phyloP scores from a whole-genome alignment of 2,888 invertebrate species.

The Parthenolecanium corni region DNA sequence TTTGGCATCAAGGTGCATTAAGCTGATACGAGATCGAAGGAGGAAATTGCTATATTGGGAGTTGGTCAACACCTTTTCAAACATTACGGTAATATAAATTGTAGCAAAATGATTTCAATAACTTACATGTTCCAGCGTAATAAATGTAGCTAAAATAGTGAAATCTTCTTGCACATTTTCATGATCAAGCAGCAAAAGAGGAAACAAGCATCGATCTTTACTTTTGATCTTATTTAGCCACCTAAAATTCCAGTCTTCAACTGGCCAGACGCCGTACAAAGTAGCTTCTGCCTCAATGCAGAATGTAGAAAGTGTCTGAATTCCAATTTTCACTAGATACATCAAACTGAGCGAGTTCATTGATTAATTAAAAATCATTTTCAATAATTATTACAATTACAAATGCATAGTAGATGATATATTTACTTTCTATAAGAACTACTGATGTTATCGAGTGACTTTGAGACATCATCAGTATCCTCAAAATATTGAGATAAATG shows the following conservation, averaged over 20 bases:
- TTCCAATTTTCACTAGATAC: conserved; percentile 12
- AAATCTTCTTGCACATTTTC: conserved; percentile 22
- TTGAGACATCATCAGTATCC: conserved; percentile 7
- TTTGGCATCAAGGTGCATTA: no score
- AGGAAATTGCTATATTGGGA: no score
- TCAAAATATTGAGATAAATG: conserved; percentile 15
- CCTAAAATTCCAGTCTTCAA: conserved; percentile 23
- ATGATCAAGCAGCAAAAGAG: conserved; percentile 4
- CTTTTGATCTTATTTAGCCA: conserved; percentile 15
- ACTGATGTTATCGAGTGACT: background rate
- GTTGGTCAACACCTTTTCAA: no score
- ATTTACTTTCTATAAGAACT: conserved; percentile 2
- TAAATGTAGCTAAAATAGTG: conserved; percentile 7
- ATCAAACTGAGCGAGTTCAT: background rate
- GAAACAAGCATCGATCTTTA: conserved; percentile 12
- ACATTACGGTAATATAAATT: no score
- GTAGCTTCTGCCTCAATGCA: conserved; percentile 9
- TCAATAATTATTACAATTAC: background rate
- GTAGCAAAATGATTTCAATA: no score
- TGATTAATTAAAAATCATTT: background rate
- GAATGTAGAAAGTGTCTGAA: conserved; percentile 15
- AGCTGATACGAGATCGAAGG: no score
- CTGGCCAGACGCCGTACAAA: conserved; percentile 12
- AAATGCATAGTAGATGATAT: background rate
- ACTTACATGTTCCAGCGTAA: conserved; percentile 18